These are phyloP conservation scores for Germaria angustata DNA, from an alignment of 2,888 invertebrate species.

Conservation along the genomic window DNA sequence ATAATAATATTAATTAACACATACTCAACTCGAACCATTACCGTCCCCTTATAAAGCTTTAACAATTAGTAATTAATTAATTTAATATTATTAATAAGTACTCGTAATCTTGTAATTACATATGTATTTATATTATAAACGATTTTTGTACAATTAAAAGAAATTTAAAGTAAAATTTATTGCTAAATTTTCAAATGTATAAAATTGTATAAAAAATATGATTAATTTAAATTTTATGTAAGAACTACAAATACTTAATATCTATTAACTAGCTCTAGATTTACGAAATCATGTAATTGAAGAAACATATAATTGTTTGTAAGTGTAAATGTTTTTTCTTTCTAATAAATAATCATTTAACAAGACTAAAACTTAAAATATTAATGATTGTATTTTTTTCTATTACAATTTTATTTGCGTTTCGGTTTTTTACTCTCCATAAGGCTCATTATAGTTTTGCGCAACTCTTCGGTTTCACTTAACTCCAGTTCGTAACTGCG, in stretches of 20 bases:
- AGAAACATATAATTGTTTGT: neutral
- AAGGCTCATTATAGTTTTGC: conserved; percentile 78
- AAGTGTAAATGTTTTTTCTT: conserved; percentile 31
- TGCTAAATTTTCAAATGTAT: neutral
- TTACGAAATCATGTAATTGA: conserved; percentile 19
- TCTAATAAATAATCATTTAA: conserved; percentile 47
- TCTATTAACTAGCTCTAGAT: conserved; percentile 65
- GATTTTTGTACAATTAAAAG: conserved; percentile 44
- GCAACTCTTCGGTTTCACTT: conserved; percentile 78
- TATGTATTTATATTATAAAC: conserved; percentile 19
- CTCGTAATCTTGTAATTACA: conserved; percentile 20
- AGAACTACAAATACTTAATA: conserved; percentile 43
- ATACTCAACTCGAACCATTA: conserved; percentile 2
- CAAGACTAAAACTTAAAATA: conserved; percentile 31
- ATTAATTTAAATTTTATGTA: conserved; percentile 24
- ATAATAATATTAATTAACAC: conserved; percentile 13
- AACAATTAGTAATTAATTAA: conserved; percentile 23
- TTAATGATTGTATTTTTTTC: neutral
- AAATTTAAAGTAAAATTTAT: conserved; percentile 37
- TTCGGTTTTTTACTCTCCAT: conserved; percentile 80
- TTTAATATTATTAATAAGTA: conserved; percentile 33
- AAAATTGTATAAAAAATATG: conserved; percentile 34
- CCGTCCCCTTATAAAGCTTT: conserved; percentile 35
- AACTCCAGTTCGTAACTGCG: conserved; percentile 76
- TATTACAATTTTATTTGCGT: conserved; percentile 69